phyloP scores from a whole-genome alignment of 2,888 invertebrate genomes.

The Dromius quadrimaculatus region DNA sequence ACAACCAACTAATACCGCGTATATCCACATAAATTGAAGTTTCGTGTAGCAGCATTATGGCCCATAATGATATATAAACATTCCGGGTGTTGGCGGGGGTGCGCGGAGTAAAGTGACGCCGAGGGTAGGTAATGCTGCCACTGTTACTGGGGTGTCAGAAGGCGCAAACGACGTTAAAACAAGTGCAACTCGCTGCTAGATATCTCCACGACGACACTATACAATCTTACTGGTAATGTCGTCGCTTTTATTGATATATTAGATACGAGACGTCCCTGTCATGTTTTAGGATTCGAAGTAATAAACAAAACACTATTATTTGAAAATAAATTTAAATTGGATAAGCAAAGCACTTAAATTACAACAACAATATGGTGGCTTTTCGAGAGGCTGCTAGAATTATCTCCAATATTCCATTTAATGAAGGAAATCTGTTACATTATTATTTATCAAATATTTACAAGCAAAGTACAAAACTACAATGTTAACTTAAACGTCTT shows the following conservation, averaged over 20 bases:
- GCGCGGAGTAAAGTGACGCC: background rate
- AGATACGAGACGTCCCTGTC: background rate
- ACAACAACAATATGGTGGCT: too few species aligned
- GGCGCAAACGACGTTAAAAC: slow-evolving; percentile 1
- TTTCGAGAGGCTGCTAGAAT: too few species aligned
- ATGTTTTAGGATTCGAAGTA: too few species aligned
- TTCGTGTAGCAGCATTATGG: slow-evolving; percentile 62
- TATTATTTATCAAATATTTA: too few species aligned
- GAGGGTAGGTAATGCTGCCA: slow-evolving; percentile 17
- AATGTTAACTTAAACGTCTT: too few species aligned
- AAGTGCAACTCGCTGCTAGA: slow-evolving; percentile 9
- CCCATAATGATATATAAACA: slow-evolving; percentile 61
- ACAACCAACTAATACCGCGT: slow-evolving; percentile 65
- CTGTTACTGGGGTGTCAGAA: slow-evolving; percentile 19
- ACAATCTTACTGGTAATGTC: background rate
- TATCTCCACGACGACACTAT: too few species aligned
- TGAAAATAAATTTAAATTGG: too few species aligned
- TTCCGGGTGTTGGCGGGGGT: slow-evolving; percentile 53
- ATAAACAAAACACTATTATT: too few species aligned
- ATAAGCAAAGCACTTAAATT: too few species aligned
- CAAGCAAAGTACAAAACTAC: too few species aligned
- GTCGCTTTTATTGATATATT: slow-evolving; percentile 6
- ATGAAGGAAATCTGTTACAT: too few species aligned
- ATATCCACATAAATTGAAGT: slow-evolving; percentile 65
- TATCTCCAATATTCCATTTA: too few species aligned